These are phyloP conservation scores for Dryococelus australis DNA, from an alignment of 2,888 invertebrate species.

Conservation along the genomic window DNA sequence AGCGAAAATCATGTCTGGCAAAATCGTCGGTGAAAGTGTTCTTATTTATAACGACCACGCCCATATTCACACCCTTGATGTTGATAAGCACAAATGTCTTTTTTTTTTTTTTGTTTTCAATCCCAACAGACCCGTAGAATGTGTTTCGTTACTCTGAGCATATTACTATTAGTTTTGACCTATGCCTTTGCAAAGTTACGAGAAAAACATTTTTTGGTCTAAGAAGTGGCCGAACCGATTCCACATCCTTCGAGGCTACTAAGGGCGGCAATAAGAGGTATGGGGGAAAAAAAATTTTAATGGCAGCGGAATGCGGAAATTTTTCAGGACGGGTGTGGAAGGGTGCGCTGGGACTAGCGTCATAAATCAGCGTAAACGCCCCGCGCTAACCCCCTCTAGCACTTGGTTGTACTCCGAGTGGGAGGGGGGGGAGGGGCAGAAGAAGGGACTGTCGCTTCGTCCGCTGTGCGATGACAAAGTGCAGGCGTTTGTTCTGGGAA, in stretches of 20 bases:
- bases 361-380: constrained; percentile 3
- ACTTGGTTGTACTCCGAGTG: not conserved
- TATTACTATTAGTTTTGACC: no score
- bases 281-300: not conserved
- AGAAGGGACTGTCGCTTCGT: not conserved
- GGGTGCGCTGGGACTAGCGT: not conserved
- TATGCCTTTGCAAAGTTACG: no score
- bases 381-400: not conserved
- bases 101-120: no score
- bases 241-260: not conserved
- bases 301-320: not conserved
- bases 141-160: no score
- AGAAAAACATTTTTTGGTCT: no score
- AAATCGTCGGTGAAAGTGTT: no score
- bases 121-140: no score
- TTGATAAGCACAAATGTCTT: no score
- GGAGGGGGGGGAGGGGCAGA: not conserved
- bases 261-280: not conserved
- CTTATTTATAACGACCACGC: no score
- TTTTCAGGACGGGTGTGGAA: not conserved
- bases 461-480: not conserved
- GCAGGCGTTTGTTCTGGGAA: not conserved
- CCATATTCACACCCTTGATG: no score
- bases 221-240: no score
- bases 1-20: no score